Base-by-base conservation (phyloP, 2,888 invertebrate species). In the Eupithecia tripunctaria region DNA sequence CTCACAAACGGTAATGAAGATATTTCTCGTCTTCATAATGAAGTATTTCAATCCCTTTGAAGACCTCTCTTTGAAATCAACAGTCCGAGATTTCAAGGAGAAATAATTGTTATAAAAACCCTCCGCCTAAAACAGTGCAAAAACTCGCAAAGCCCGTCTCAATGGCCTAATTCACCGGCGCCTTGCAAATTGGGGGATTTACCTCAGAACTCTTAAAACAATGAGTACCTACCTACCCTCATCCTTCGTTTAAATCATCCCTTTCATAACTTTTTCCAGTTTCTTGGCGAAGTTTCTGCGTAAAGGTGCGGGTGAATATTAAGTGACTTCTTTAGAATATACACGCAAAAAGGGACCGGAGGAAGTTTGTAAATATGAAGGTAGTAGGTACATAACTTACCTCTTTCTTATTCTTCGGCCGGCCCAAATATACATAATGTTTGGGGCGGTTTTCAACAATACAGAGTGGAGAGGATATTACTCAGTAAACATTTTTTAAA, bases 181-280 rank as follows among this genome's bases (percentile, higher is more conserved):
- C 72, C 68, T 63, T 75, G 65, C 75, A 76, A 77, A 77, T 75
- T 72, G 74, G 71, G 71, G 73, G 70, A 29, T 67, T 32, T 73
- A 73, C 70, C 67, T 71, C 15, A 36, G 56, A 65, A 71, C 71
- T 75, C 78, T 76, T 76, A 74, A 77, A 77, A 79, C 78, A 79
- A 79, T 77, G 74, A 67, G 67, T 36, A 71, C 69, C 72, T 36
- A 71, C 69, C 72, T 67, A 73, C 73, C 74, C 74, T 76, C 71
- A 74, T 76, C 73, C 71, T 63, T 65, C 76, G 73, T 77, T 79
- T 79, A 78, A 79, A 77, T 78, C 78, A 78, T 77, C 77, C 79
- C 77, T 79, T 79, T 78, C 79, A 76, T 78, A 79, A 79, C 79
- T 79, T 79, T 76, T 78, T 75, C 76, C 73, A 78, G 76, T 76